Evolutionary conservation across 1,140 invertebrate genomes (phyloP), one percentile per base, ranked within the genome.

Genomic region (Callitettix versicolor): DNA sequence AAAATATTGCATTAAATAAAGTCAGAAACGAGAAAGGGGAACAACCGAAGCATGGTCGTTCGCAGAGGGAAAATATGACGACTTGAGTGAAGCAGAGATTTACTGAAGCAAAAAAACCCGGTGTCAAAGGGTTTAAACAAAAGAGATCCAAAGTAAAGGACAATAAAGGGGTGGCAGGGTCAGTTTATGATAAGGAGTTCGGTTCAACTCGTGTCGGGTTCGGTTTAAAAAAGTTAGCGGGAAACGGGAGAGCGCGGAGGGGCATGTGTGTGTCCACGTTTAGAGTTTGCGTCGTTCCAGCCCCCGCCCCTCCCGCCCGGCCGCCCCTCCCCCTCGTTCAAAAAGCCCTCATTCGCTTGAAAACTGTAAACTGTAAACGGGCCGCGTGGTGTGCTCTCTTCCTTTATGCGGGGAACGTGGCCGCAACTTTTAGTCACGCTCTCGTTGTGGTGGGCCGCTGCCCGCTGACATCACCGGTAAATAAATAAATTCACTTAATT

Each of bases 301-400:
- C 50, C 50, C 50, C 50, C 33, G 47, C 53, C 53, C 36, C 43
- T 56, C 48, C 7, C 49, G 15, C 60, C 51, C 49, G 24, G 36
- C 42, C 56, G 34, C 26, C 41, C 26, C 53, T 41, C 49, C 49
- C 43, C 42, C 58, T 33, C 41, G 50, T 33, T 57, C 58, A 42
- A 40, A 55, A 53, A 58, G 56, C 60, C 58, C 62, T 58, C 60
- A 53, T 53, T 53, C 50, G 50, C 50, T 53, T 24, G 50, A 53
- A 53, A 53, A 55, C 53, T 40, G 53, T 55, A 55, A 46, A 55
- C 53, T 40, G 53, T 55, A 55, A 48, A 46, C 54, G 33, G 24
- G 30, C 44, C 53, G 41, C 53, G 44, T 42, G 36, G 21, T 24
- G 38, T 33, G 22, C 24, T 42, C 43, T 43, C 26, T 22, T 36